Evolutionary conservation across 2,113 vertebrate species (phyloP).

Genomic region (Lanius ludovicianus): DNA sequence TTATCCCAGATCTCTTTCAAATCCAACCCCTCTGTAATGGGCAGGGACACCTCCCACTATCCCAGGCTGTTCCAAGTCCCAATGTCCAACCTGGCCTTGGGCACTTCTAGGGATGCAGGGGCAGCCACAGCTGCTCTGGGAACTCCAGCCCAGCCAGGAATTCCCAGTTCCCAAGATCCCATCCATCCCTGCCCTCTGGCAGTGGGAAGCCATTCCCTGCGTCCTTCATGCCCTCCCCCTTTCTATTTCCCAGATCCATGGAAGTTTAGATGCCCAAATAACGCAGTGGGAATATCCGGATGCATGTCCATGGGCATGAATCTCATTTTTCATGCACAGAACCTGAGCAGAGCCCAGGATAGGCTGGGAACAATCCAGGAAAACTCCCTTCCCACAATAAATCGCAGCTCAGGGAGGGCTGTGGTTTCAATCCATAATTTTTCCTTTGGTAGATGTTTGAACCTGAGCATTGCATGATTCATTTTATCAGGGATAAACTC

Average conservation of each 20-base stretch:
- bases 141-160: background rate
- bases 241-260: background rate
- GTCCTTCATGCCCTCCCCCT: background rate
- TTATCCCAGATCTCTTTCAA: accelerated
- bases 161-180: background rate
- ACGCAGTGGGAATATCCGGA: background rate
- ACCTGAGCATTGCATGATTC: background rate
- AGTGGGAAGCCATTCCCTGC: background rate
- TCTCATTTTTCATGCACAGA: background rate
- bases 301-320: background rate
- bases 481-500: background rate
- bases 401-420: background rate
- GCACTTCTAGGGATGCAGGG: background rate
- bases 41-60: background rate
- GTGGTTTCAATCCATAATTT: background rate
- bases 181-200: background rate
- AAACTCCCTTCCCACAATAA: background rate
- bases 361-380: background rate
- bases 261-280: background rate
- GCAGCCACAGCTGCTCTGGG: background rate
- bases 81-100: background rate
- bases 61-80: background rate
- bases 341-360: background rate
- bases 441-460: background rate
- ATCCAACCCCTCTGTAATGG: background rate